Evolutionary conservation across 2,888 invertebrate genomes (phyloP).

Genomic region (Rugalucina vietnamica): DNA sequence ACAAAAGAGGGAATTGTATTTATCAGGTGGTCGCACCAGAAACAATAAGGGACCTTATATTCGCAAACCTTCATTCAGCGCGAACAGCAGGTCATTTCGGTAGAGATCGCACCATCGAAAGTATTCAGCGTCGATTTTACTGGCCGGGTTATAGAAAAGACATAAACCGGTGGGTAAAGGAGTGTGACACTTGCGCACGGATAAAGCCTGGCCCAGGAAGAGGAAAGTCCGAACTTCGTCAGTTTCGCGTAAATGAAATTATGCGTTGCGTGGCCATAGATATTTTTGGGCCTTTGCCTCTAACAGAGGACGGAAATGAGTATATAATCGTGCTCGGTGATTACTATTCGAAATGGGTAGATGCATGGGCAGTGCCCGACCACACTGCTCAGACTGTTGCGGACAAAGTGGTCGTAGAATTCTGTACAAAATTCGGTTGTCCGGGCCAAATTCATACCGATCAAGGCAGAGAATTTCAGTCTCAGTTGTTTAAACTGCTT

Average conservation of each 20-base stretch:
- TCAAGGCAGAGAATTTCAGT: conserved; percentile 64
- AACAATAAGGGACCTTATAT: not conserved
- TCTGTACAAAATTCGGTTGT: conserved; percentile 50
- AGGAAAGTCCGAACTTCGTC: conserved; percentile 47
- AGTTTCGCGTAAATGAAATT: conserved; percentile 22
- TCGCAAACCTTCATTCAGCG: not conserved
- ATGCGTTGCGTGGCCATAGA: conserved; percentile 58
- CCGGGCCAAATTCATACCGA: conserved; percentile 58
- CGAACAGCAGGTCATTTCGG: conserved; percentile 57
- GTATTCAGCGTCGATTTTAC: conserved; percentile 47
- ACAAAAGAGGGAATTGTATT: not conserved
- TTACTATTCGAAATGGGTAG: conserved; percentile 63
- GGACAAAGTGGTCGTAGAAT: conserved; percentile 55
- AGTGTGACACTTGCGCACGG: conserved; percentile 50
- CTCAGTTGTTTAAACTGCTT: conserved; percentile 46
- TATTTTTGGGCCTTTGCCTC: conserved; percentile 61
- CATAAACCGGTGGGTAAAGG: conserved; percentile 45
- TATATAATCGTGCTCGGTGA: conserved; percentile 62
- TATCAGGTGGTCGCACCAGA: not conserved
- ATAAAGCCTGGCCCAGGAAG: conserved; percentile 47
- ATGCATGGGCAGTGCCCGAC: conserved; percentile 40
- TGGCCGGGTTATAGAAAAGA: conserved; percentile 55
- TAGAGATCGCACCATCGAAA: conserved; percentile 51
- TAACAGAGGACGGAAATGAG: conserved; percentile 50
- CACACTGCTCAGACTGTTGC: conserved; percentile 58